Base-by-base conservation (phyloP, 2,797 vertebrate genomes). In the Hyperoplus immaculatus region DNA sequence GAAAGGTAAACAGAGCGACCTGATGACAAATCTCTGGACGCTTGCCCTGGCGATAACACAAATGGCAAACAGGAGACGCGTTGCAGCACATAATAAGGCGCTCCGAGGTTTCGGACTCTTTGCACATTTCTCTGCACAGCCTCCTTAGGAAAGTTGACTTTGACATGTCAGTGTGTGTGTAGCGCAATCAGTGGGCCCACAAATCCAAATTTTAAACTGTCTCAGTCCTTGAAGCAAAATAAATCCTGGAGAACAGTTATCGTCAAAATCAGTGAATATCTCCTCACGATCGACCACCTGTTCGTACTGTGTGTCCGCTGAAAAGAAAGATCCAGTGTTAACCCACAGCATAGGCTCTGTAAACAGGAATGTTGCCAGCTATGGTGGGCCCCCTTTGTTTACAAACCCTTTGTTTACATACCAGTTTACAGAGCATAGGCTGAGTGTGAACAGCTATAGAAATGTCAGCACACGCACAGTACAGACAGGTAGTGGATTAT, bases 1-100 rank as follows among this genome's bases (percentile, higher is more conserved):
- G 77, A 87, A 89, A 87, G 74, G 69, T 87, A 92, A 93, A 93
- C 90, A 88, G 49, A 78, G 39, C 60, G 50, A 60, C 60, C 77
- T 71, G 81, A 87, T 78, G 83, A 90, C 81, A 89, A 85, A 85
- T 84, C 69, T 88, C 76, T 87, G 86, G 88, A 85, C 75, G 6
- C 77, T 63, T 55, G 69, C 85, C 79, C 84, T 41, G 18, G 87
- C 29, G 83, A 92, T 82, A 84, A 90, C 70, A 70, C 58, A 3
- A 16, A 66, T 29, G 63, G 84, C 77, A 91, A 91, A 91, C 83
- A 88, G 38, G 38, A 1, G 11, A 70, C 4, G 18, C 36, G 46
- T 18, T 69, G 74, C 42, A 66, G 43, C 58, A 69, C 67, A 79
- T 69, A 72, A 62, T 55, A 81, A 76, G 61, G 41, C 14, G 13